Conservation (phyloP, 1,140 invertebrate species). For the Diabrotica virgifera region DNA sequence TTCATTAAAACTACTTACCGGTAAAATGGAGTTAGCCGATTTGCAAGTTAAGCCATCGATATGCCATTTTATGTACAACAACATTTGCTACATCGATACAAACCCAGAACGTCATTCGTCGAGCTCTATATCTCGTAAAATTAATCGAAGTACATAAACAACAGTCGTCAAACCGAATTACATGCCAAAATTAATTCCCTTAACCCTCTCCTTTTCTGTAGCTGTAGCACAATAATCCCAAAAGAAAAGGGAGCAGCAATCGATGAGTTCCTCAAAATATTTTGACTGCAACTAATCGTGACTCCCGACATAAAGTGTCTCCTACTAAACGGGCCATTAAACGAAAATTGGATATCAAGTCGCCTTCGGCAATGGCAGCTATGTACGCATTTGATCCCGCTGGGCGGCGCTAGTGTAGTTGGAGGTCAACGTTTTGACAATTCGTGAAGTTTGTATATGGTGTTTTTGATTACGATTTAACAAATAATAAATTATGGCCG, state of each 20-base stretch:
- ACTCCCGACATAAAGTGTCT: constrained; percentile 12
- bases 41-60: too few species aligned
- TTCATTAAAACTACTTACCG: too few species aligned
- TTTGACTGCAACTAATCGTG: constrained; percentile 3
- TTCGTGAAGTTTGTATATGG: too few species aligned
- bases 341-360: constrained; percentile 16
- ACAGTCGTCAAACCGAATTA: not conserved
- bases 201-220: not conserved
- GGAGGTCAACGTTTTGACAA: too few species aligned
- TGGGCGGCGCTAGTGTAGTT: too few species aligned
- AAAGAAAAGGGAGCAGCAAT: constrained; percentile 1
- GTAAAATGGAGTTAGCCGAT: too few species aligned
- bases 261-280: constrained; percentile 10
- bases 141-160: not conserved
- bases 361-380: constrained; percentile 13
- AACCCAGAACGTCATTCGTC: not conserved
- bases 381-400: too few species aligned
- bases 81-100: not conserved
- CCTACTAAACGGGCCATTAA: constrained; percentile 13
- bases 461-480: too few species aligned
- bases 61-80: too few species aligned
- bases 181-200: not conserved
- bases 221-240: not conserved
- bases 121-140: not conserved
- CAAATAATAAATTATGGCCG: too few species aligned